Evolutionary conservation across 2,888 invertebrate species (phyloP), one percentile per base, ranked within the genome.

Genomic region (Mythimna albipuncta): DNA sequence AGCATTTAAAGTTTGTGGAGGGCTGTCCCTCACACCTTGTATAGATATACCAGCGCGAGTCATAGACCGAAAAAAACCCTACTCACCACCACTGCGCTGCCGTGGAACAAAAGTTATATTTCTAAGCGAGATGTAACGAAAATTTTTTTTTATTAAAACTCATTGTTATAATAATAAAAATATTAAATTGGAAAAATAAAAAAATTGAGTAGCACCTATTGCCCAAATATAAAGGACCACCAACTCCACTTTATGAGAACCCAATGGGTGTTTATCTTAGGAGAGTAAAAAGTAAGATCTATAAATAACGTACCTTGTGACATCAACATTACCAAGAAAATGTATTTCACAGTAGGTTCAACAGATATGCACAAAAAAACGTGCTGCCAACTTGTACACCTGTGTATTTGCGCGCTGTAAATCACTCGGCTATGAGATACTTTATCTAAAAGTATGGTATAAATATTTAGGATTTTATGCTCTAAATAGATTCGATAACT

Each of bases 351-450:
- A 44, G 10, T 26, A 13, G 2, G 11, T n/a, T 59, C 19, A 38
- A 35, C 35, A n/a, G 38, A 38, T 55, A 50, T 9, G 2, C 2
- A 58, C 16, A 68, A 58, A 68, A 75, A 63, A 38, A 1, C 35
- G n/a, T 57, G 21, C 61, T n/a, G 38, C 50, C 65, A 41, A 47
- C 26, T 62, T 41, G 79, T 47, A 58, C 62, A 54, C 38, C 57
- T 55, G 50, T 35, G 0, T 13, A 21, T 11, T 13, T 41, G 47
- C n/a, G n/a, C 6, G n/a, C 21, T 19, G 19, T 64, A 41, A 44
- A 66, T 26, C 66, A 52, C 38, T 57, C 21, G 9, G 32, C 38
- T 64, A 16, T 58, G 50, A 58, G 11, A 41, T 4, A 62, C 19
- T 41, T 44, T 35, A 59, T 52, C 13, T 26, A 32, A 2, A 19